A percentile compares a stretch with the other conserved stretches of the same genome.
Evolutionary conservation across 2,113 vertebrate genomes (phyloP).

Genomic region (Alaudala cheleensis): DNA sequence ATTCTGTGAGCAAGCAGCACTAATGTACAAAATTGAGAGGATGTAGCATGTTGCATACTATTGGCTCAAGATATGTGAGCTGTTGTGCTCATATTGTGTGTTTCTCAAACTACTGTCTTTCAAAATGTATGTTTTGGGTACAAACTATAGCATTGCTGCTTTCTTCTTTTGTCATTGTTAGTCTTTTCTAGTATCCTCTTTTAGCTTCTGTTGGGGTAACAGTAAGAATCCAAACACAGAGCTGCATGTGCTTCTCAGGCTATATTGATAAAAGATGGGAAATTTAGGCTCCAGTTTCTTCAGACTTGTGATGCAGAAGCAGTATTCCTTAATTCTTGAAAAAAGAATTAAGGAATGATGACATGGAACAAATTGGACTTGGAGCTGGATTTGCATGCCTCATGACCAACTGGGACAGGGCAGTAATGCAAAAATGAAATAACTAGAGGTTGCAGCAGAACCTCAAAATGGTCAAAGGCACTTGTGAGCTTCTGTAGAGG

Average conservation of each 20-base stretch:
- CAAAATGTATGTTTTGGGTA: background rate
- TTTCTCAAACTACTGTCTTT: background rate
- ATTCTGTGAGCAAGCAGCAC: background rate
- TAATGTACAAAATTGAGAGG: background rate
- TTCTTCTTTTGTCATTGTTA: background rate
- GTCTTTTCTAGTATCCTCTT: background rate
- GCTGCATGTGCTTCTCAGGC: background rate
- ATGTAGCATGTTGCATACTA: background rate
- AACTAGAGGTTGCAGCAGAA: background rate
- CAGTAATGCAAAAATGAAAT: background rate
- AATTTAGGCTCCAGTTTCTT: background rate
- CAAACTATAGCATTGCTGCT: background rate
- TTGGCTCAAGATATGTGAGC: background rate
- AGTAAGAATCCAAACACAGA: background rate
- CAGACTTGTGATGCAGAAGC: background rate
- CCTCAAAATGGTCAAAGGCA: background rate
- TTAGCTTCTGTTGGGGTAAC: background rate
- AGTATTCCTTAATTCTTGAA: background rate
- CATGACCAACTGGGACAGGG: background rate
- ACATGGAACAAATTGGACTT: background rate
- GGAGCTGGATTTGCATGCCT: background rate
- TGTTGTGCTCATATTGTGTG: background rate
- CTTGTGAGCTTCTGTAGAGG: background rate
- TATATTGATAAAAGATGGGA: background rate
- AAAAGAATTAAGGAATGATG: background rate